A percentile compares a stretch with the other conserved stretches of the same genome.
Conservation (phyloP, 2,888 invertebrate species). For the Drosophila barbarae region DNA sequence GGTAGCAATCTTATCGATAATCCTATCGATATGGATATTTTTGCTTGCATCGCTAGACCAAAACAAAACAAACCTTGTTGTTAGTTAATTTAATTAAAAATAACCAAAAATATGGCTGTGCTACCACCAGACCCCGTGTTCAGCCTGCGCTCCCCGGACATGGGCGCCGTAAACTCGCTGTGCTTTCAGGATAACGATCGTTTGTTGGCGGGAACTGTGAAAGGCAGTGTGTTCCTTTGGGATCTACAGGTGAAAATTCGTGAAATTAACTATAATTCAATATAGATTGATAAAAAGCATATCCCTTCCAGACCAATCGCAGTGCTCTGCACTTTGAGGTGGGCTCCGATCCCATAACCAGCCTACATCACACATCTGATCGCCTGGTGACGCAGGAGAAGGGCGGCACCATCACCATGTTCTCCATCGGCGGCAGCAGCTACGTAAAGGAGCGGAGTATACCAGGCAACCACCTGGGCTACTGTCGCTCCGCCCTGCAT, state of each 20-base stretch:
- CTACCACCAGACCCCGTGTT: conserved; percentile 88
- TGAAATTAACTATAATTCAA: not conserved
- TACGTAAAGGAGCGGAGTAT: conserved; percentile 83
- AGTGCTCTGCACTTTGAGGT: conserved; percentile 84
- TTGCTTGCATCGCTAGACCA: not conserved
- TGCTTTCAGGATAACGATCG: conserved; percentile 85
- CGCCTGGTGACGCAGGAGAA: conserved; percentile 88
- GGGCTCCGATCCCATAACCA: conserved; percentile 82
- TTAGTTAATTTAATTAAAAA: conserved; percentile 21
- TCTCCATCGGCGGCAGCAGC: conserved; percentile 83
- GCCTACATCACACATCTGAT: conserved; percentile 81
- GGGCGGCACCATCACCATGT: conserved; percentile 85
- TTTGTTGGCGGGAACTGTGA: conserved; percentile 87
- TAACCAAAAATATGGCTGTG: conserved; percentile 82
- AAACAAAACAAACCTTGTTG: conserved; percentile 19
- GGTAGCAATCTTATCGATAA: too few species aligned
- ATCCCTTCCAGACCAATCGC: conserved; percentile 83
- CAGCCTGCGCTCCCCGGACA: conserved; percentile 85
- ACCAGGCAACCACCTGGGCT: conserved; percentile 84
- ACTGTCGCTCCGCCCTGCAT: conserved; percentile 83
- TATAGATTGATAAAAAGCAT: too few species aligned
- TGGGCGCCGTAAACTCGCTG: conserved; percentile 86
- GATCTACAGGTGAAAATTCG: conserved; percentile 84
- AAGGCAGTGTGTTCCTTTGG: conserved; percentile 88
- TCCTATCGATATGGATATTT: too few species aligned